Evolutionary conservation across 2,888 invertebrate genomes (phyloP).

Genomic region (Drosophila rellima): DNA sequence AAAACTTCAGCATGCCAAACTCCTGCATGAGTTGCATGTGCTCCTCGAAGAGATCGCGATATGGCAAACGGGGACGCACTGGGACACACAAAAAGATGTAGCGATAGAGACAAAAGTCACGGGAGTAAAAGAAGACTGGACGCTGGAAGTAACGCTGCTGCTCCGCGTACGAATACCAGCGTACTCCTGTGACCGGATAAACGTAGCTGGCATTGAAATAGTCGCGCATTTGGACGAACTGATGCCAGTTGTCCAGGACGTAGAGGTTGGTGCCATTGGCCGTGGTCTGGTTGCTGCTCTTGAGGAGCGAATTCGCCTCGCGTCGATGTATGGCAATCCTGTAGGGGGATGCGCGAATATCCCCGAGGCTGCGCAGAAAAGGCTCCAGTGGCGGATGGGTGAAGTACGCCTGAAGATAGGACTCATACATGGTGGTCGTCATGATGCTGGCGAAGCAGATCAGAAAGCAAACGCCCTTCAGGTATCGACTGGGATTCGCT

Average conservation of each 20-base stretch:
- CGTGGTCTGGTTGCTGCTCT: not conserved
- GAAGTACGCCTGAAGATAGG: conserved; percentile 61
- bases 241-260: conserved; percentile 11
- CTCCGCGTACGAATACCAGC: conserved; percentile 56
- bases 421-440: conserved; percentile 67
- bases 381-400: conserved; percentile 40
- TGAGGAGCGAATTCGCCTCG: conserved; percentile 4
- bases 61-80: conserved; percentile 50
- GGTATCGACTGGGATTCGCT: not conserved
- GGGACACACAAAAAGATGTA: conserved; percentile 39
- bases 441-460: conserved; percentile 65
- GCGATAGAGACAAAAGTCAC: conserved; percentile 41
- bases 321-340: not conserved
- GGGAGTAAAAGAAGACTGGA: conserved; percentile 54
- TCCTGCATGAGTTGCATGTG: conserved; percentile 45
- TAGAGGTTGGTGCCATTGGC: not conserved
- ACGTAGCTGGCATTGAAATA: conserved; percentile 49
- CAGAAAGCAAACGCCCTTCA: conserved; percentile 50
- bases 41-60: conserved; percentile 54
- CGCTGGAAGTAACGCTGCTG: conserved; percentile 55
- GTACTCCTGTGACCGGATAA: conserved; percentile 41
- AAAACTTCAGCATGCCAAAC: conserved; percentile 40
- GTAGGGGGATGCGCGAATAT: conserved; percentile 16
- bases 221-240: conserved; percentile 28
- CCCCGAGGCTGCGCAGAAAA: conserved; percentile 11